These are phyloP conservation scores for Drosophila neonasuta DNA, from an alignment of 2,888 invertebrate genomes.

Conservation along the genomic window DNA sequence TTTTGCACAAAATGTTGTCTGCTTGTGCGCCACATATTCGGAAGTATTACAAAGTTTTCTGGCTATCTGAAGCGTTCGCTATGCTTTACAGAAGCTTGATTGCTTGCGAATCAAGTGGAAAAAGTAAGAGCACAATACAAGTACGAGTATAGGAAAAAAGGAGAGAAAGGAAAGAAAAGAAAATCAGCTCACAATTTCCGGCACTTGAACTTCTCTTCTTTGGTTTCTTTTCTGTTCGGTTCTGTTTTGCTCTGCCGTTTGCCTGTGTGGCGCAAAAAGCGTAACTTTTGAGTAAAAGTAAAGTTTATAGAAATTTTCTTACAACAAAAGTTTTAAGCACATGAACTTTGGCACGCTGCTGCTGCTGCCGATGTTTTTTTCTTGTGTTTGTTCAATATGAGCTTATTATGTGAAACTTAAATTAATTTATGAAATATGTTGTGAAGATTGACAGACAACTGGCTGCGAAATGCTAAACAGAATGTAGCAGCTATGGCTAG, in stretches of 20 bases:
- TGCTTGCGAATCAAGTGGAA: slow-evolving; percentile 44
- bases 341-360: slow-evolving; percentile 55
- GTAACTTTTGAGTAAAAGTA: slow-evolving; percentile 59
- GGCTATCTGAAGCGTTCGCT: slow-evolving; percentile 36
- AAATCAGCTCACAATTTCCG: slow-evolving; percentile 64
- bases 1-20: neutral
- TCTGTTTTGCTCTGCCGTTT: slow-evolving; percentile 30
- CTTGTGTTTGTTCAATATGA: slow-evolving; percentile 27
- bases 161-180: slow-evolving; percentile 19
- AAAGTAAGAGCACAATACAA: slow-evolving; percentile 14
- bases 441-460: slow-evolving; percentile 55
- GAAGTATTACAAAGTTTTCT: slow-evolving; percentile 37
- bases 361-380: neutral
- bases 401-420: slow-evolving; percentile 70
- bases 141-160: neutral
- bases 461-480: slow-evolving; percentile 3
- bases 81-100: slow-evolving; percentile 51
- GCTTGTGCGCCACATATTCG: slow-evolving; percentile 5
- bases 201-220: slow-evolving; percentile 59
- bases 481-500: slow-evolving; percentile 4
- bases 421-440: slow-evolving; percentile 70
- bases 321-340: slow-evolving; percentile 71
- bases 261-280: slow-evolving; percentile 36
- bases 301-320: slow-evolving; percentile 54
- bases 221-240: slow-evolving; percentile 23